Conservation (phyloP, 2,113 vertebrate genomes). For the Connochaetes taurinus region DNA sequence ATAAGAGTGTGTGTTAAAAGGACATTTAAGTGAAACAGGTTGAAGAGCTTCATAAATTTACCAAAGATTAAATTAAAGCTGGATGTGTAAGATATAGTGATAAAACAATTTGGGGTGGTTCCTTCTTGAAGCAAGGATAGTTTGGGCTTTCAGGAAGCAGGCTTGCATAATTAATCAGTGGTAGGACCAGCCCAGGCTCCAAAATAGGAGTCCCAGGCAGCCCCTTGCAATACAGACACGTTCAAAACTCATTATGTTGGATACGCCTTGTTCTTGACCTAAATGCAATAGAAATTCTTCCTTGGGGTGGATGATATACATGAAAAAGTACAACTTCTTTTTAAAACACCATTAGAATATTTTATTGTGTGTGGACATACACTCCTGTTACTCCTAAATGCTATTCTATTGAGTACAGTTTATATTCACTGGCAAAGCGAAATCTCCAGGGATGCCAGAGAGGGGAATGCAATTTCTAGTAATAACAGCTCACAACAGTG, state of each 20-base stretch:
- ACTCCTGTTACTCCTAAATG: conserved; percentile 83
- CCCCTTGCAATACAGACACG: conserved; percentile 62
- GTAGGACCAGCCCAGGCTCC: conserved; percentile 56
- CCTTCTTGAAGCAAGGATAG: conserved; percentile 57
- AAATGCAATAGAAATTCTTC: conserved; percentile 78
- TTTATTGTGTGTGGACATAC: conserved; percentile 84
- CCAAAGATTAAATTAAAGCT: conserved; percentile 21
- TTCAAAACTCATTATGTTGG: conserved; percentile 73
- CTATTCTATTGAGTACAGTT: conserved; percentile 84
- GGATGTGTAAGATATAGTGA: background rate
- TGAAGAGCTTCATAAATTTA: conserved; percentile 53
- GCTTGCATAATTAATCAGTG: conserved; percentile 55
- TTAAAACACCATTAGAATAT: conserved; percentile 82
- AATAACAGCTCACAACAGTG: conserved; percentile 89
- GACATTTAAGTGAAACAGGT: conserved; percentile 38
- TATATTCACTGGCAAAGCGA: conserved; percentile 84
- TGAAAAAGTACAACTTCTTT: conserved; percentile 78
- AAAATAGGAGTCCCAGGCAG: conserved; percentile 64
- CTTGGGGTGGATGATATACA: conserved; percentile 76
- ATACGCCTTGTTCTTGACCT: conserved; percentile 76
- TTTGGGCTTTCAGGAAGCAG: conserved; percentile 50
- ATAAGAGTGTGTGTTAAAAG: conserved; percentile 12
- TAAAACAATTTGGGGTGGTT: conserved; percentile 62
- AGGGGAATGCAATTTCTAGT: conserved; percentile 88
- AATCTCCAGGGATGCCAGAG: conserved; percentile 83